Evolutionary conservation across 2,113 vertebrate genomes (phyloP).

Genomic region (Hiodon tergisus): DNA sequence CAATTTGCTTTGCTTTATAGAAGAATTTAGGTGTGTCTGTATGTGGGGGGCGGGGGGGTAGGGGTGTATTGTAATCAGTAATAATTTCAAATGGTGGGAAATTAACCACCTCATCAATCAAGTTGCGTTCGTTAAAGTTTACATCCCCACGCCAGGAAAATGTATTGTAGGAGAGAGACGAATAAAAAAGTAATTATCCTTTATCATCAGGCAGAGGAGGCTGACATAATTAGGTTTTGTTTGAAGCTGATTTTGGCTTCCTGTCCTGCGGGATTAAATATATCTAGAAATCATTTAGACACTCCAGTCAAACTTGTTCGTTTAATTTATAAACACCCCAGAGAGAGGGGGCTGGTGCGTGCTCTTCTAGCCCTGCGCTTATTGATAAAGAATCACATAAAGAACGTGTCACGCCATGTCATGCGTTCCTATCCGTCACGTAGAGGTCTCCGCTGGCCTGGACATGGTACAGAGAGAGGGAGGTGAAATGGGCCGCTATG

Average conservation of each 20-base stretch:
- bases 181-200: slow-evolving; percentile 74
- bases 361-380: slow-evolving; percentile 5
- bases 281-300: slow-evolving; percentile 42
- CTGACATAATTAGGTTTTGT: slow-evolving; percentile 60
- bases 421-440: neutral
- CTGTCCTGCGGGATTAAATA: slow-evolving; percentile 53
- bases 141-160: slow-evolving; percentile 50
- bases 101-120: slow-evolving; percentile 66
- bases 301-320: slow-evolving; percentile 25
- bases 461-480: too few species aligned
- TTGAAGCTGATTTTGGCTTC: slow-evolving; percentile 51
- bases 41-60: slow-evolving; percentile 7
- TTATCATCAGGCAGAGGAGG: slow-evolving; percentile 65
- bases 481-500: neutral
- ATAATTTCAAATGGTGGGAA: slow-evolving; percentile 56
- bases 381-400: slow-evolving; percentile 35
- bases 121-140: slow-evolving; percentile 61
- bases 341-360: slow-evolving; percentile 23
- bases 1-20: slow-evolving; percentile 4
- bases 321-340: slow-evolving; percentile 23
- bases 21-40: neutral
- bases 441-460: neutral
- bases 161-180: slow-evolving; percentile 47
- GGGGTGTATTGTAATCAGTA: slow-evolving; percentile 51
- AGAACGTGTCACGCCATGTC: neutral